Percentiles rank a stretch among this genome's conserved stretches.
Evolutionary conservation across 2,797 vertebrate genomes (phyloP).

Genomic region (Dipus sagitta): DNA sequence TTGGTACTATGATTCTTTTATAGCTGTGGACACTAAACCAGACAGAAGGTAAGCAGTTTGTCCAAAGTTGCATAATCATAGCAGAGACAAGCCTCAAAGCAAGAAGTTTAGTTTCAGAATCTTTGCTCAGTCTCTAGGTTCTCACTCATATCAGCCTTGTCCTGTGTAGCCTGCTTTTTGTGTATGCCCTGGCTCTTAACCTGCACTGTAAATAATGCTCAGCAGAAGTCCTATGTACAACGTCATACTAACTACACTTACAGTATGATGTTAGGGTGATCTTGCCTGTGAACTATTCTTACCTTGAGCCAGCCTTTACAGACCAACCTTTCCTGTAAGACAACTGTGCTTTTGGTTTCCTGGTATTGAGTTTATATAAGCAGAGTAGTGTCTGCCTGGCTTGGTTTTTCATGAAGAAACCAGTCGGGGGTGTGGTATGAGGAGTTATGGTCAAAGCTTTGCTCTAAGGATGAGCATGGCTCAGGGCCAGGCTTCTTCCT

Average conservation of each 20-base stretch:
- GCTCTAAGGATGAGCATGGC: background rate
- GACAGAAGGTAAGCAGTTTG: background rate
- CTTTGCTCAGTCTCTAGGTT: background rate
- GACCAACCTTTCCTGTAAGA: background rate
- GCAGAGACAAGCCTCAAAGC: background rate
- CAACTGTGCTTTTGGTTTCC: background rate
- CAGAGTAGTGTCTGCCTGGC: background rate
- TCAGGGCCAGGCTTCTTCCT: background rate
- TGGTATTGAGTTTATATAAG: background rate
- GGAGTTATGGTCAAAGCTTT: background rate
- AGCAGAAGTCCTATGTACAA: background rate
- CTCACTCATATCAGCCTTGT: background rate
- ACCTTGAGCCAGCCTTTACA: background rate
- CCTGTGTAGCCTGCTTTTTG: background rate
- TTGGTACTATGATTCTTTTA: background rate
- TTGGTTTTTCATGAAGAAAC: background rate
- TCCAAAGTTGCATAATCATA: background rate
- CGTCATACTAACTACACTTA: background rate
- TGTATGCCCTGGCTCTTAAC: background rate
- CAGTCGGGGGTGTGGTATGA: background rate
- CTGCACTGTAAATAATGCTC: background rate
- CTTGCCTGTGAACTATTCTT: background rate
- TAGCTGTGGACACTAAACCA: background rate
- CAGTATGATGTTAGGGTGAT: background rate
- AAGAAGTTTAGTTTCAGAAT: background rate